Base-by-base conservation (phyloP, 2,113 vertebrate genomes). In the Myxocyprinus asiaticus region DNA sequence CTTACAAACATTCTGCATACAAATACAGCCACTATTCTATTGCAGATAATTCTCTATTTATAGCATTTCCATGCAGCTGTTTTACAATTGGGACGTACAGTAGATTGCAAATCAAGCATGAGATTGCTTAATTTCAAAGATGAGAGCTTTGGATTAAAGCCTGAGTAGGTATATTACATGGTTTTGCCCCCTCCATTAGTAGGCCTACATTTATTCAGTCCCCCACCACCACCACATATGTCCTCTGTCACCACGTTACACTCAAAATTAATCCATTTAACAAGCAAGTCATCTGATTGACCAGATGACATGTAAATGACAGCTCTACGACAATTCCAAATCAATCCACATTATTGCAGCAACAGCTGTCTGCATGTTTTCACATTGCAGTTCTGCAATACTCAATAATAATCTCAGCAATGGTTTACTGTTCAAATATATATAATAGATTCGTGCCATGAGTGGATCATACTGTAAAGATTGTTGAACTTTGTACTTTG, bases 91-190 rank as follows among this genome's bases (percentile, higher is more conserved):
- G 44, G 3, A 33, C 3, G 22, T 33, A 33, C 22, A 10, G 64
- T 66, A 66, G 50, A 53, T 33, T 53, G 47, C 17, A 68, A 53
- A 68, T 53, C 15, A 53, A 12, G 10, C 48, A 71, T 5, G 14
- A 56, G 51, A 15, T n/a, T 44, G 9, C 43, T 72, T 59, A 15
- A 59, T 58, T 72, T 12, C 22, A 59, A 47, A 72, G n/a, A 72
- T 72, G 55, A 72, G 55, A 72, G 70, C 0, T 72, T 47, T 72
- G 70, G 70, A 72, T 72, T 72, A 72, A 33, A 72, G 43, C 55
- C 55, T 59, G 42, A 72, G 70, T 72, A 72, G 70, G 70, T 72
- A 72, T 72, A 59, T 72, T 59, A 72, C 67, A 55, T 45, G 69
- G n/a, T 15, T 72, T 58, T 43, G 15, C 51, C 17, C 68, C 7